Base-by-base conservation (phyloP, 2,797 vertebrate genomes). In the Crypturellus tataupa region DNA sequence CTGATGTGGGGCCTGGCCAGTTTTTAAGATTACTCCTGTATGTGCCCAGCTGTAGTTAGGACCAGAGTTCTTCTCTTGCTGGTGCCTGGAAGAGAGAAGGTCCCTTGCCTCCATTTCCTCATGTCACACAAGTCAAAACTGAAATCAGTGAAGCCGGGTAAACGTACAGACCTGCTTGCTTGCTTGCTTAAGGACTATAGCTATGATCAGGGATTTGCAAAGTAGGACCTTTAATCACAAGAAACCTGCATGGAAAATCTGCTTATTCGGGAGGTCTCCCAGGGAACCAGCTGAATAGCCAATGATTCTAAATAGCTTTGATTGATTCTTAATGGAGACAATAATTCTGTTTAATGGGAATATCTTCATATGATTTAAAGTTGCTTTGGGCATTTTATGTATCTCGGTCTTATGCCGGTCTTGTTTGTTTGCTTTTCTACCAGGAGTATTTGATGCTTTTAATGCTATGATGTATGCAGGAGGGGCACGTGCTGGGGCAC, bases 311-410 rank as follows among this genome's bases (percentile, higher is more conserved):
- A 96, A 81, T 77, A 89, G 75, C 80, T 90, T 95, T 95, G 90
- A 94, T 84, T 89, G 85, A 90, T 96, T 92, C 92, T 96, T 97
- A 94, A 96, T 95, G 71, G 93, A 71, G 73, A 91, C 93, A 81
- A 87, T 97, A 96, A 96, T 93, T 96, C 93, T 96, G 68, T 90
- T 95, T 97, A 96, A 94, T 96, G 84, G 84, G 64, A 72, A 84
- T 88, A 96, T 96, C 95, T 90, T 94, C 87, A 73, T 56, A 93
- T 93, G 89, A 96, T 97, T 96, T 97, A 96, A 87, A 85, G 82
- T 86, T 86, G 75, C 90, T 93, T 82, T 82, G 89, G 84, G 77
- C 65, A 75, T 90, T 95, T 95, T 88, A 85, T 88, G 21, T 85
- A 29, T 88, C 93, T 83, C 71, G 80, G 49, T 96, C 88, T 92